A percentile compares a stretch with the other conserved stretches of the same genome.
Evolutionary conservation across 2,797 vertebrate genomes (phyloP).

Genomic region (Tragopan temminckii): DNA sequence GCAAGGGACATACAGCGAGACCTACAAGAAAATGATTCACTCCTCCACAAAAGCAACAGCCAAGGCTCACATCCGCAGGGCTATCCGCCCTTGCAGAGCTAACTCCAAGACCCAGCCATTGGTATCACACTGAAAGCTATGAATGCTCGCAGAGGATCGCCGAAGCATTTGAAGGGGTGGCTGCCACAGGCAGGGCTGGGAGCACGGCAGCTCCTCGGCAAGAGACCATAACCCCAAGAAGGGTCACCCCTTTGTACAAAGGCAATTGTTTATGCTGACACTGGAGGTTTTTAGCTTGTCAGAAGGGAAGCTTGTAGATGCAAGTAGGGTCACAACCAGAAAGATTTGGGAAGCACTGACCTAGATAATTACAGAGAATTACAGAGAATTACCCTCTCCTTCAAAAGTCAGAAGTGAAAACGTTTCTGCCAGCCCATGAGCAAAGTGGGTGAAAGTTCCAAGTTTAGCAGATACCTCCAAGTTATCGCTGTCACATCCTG

Average conservation of each 20-base stretch:
- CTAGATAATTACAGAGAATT: constrained; percentile 46
- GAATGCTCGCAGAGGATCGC: background rate
- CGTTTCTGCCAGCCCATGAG: background rate
- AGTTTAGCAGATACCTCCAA: background rate
- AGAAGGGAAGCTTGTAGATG: constrained; percentile 37
- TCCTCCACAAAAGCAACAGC: background rate
- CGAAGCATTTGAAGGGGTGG: background rate
- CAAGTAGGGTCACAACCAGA: constrained; percentile 17
- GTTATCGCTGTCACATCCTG: background rate
- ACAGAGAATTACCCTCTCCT: background rate
- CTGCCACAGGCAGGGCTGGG: background rate
- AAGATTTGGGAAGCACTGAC: constrained; percentile 42
- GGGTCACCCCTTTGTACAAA: constrained; percentile 37
- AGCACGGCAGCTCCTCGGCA: background rate
- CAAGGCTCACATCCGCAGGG: background rate
- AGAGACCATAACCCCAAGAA: background rate
- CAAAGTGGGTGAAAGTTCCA: background rate
- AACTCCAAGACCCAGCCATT: background rate
- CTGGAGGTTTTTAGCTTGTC: background rate
- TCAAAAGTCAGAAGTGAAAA: background rate
- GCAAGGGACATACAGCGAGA: background rate
- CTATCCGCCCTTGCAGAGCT: background rate
- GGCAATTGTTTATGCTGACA: constrained; percentile 31
- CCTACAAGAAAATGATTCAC: background rate
- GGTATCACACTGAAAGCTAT: background rate